phyloP scores from a whole-genome alignment of 2,888 invertebrate genomes.

The Macrophya alboannulata region DNA sequence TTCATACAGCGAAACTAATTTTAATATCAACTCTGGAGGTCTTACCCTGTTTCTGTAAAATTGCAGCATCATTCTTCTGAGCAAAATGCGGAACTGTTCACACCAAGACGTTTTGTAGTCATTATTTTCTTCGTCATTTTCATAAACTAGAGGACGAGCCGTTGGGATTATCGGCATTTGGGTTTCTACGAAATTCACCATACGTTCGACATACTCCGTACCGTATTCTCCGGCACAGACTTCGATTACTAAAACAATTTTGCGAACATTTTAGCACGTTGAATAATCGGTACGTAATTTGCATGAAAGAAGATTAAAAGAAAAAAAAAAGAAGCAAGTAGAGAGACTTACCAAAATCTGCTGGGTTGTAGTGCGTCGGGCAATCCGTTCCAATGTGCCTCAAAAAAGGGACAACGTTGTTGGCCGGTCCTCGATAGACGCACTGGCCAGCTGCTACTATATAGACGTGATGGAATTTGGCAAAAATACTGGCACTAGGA shows the following conservation, averaged over 20 bases:
- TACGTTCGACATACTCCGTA: slow-evolving; percentile 83
- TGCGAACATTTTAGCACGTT: slow-evolving; percentile 1
- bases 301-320: neutral
- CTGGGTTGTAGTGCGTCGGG: slow-evolving; percentile 96
- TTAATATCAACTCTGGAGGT: neutral
- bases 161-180: slow-evolving; percentile 70
- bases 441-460: slow-evolving; percentile 94
- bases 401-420: slow-evolving; percentile 92
- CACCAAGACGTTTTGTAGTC: slow-evolving; percentile 83
- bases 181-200: slow-evolving; percentile 86
- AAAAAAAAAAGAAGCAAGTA: neutral
- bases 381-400: slow-evolving; percentile 90
- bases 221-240: slow-evolving; percentile 92
- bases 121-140: slow-evolving; percentile 80
- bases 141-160: slow-evolving; percentile 58
- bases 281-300: slow-evolving; percentile 48
- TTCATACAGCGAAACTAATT: slow-evolving; percentile 1
- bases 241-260: slow-evolving; percentile 84
- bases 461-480: slow-evolving; percentile 95
- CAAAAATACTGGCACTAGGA: slow-evolving; percentile 96
- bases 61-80: slow-evolving; percentile 88
- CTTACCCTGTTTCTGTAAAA: slow-evolving; percentile 88
- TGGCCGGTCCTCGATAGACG: slow-evolving; percentile 92
- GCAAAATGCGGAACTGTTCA: slow-evolving; percentile 86
- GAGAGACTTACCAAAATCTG: slow-evolving; percentile 92